These are phyloP conservation scores for Nomada fucata DNA, from an alignment of 2,888 invertebrate genomes.

Conservation along the genomic window DNA sequence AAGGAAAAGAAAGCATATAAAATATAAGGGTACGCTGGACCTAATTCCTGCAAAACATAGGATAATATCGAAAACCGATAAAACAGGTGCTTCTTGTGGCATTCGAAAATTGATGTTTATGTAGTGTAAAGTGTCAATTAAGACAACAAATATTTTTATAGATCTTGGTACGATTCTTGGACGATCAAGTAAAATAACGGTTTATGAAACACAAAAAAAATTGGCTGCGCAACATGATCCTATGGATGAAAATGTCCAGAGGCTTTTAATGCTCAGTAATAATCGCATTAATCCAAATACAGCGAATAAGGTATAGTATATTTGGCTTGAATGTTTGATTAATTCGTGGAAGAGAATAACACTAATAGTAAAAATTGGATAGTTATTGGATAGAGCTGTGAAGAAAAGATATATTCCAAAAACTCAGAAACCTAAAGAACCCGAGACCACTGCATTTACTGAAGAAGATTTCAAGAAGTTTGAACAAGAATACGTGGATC, in stretches of 20 bases:
- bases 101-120: background rate
- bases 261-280: slow-evolving; percentile 85
- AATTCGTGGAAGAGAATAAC: background rate
- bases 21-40: slow-evolving; percentile 77
- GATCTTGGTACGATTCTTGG: slow-evolving; percentile 59
- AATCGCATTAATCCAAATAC: slow-evolving; percentile 81
- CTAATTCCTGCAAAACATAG: slow-evolving; percentile 79
- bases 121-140: background rate
- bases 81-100: slow-evolving; percentile 71
- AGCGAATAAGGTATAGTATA: slow-evolving; percentile 84
- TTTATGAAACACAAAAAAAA: slow-evolving; percentile 76
- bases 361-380: slow-evolving; percentile 42
- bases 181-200: slow-evolving; percentile 72
- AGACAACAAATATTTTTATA: slow-evolving; percentile 26
- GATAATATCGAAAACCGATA: slow-evolving; percentile 73
- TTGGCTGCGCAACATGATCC: slow-evolving; percentile 75
- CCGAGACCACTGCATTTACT: slow-evolving; percentile 88
- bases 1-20: slow-evolving; percentile 80
- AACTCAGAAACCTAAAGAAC: slow-evolving; percentile 84
- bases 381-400: slow-evolving; percentile 86
- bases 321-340: background rate
- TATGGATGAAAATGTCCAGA: slow-evolving; percentile 85
- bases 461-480: slow-evolving; percentile 89
- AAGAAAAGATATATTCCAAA: slow-evolving; percentile 85
- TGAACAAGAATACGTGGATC: slow-evolving; percentile 86